Base-by-base conservation (phyloP, 2,888 invertebrate species). In the Drosophila peninsularis region DNA sequence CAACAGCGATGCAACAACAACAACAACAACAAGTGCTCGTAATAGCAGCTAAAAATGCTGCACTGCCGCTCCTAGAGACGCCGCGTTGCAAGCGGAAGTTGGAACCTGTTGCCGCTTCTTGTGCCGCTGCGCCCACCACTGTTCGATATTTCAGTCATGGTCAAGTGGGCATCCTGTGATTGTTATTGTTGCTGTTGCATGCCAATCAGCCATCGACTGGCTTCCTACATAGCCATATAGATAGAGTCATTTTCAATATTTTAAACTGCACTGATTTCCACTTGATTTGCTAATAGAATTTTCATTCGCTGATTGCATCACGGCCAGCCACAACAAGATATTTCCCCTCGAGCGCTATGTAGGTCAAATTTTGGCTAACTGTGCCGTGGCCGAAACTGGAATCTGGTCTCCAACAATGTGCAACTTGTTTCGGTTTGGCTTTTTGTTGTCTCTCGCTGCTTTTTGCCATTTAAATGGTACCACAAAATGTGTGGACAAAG, bases 121-220 rank as follows among this genome's bases (percentile, higher is more conserved):
- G 17, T 42, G 52, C 56, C 52, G 37, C 44, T 47, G 44, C 45
- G 52, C 36, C 69, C 50, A 65, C 60, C 61, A 66, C 57, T 52
- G 62, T 73, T 78, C 71, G 67, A 72, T 82, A 75, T 77, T 83
- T 77, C 76, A 80, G 89, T 82, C 86, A 90, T 75, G 90, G 88
- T 88, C 86, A 88, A 84, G 78, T 89, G 82, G 76, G 67, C 82
- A 85, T 62, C 65, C 73, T 56, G 58, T 50, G 60, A n/a, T 60
- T 56, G 56, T 45, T 61, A 10, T 57, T 66, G 36, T 45, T 64
- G 17, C n/a, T 53, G 47, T 66, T 50, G 53, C 69, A 50, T 66
- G 58, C 30, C 41, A 41, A 44, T 56, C 52, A 53, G 10, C n/a
- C n/a, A n/a, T n/a, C 44, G 36, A 57, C 53, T 32, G 34, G 67